Conservation (phyloP, 2,113 vertebrate genomes). For the Heptranchias perlo region DNA sequence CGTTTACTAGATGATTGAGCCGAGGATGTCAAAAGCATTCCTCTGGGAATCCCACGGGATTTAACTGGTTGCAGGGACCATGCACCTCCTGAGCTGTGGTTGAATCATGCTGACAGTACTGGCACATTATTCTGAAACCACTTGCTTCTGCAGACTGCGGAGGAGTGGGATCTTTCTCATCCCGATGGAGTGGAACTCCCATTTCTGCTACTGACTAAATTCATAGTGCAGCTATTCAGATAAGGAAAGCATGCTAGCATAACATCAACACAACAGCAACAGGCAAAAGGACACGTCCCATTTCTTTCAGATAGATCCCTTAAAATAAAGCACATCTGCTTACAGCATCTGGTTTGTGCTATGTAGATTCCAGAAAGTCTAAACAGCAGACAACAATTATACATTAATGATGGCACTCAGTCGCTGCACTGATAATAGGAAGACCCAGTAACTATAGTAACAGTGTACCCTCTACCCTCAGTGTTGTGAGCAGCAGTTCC, state of each 20-base stretch:
- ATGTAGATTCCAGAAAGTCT: neutral
- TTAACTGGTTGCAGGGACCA: neutral
- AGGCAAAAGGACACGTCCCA: neutral
- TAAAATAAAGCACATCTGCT: neutral
- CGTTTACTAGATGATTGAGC: neutral
- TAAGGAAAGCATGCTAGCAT: neutral
- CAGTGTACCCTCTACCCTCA: neutral
- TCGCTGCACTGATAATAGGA: slow-evolving; percentile 7
- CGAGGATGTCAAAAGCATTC: neutral
- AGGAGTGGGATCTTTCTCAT: neutral
- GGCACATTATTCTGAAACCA: neutral
- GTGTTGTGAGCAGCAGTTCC: neutral
- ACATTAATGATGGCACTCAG: slow-evolving; percentile 3
- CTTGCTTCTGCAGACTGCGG: neutral
- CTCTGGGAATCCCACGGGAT: neutral
- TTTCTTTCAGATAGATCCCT: neutral
- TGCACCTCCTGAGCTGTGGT: neutral
- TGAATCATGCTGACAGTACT: neutral
- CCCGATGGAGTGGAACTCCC: neutral
- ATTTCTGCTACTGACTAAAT: neutral
- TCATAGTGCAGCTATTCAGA: neutral
- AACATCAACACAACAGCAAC: neutral
- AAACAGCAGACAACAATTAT: slow-evolving; percentile 21
- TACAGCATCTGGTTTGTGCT: slow-evolving; percentile 25
- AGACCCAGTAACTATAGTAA: neutral